These are phyloP conservation scores for Oxyura jamaicensis DNA, from an alignment of 2,113 vertebrate genomes.

Conservation along the genomic window DNA sequence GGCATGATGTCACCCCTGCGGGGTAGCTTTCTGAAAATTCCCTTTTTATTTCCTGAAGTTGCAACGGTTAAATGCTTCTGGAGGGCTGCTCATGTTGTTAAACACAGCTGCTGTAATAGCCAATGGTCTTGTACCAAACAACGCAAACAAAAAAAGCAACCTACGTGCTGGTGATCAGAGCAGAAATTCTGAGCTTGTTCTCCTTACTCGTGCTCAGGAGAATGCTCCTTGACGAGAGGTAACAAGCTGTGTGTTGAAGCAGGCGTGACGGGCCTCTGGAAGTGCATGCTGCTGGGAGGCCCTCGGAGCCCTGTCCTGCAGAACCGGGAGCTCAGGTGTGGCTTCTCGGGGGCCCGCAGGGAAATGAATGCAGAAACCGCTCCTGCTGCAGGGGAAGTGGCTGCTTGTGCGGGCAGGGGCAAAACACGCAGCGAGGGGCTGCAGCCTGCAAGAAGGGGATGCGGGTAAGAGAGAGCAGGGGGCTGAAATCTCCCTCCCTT, in stretches of 20 bases:
- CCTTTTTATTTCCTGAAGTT: background rate
- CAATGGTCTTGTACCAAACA: background rate
- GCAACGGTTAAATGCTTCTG: accelerated
- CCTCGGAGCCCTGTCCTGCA: accelerated
- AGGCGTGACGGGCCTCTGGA: background rate
- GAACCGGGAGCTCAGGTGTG: too few species aligned
- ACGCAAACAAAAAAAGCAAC: background rate
- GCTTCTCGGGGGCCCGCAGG: background rate
- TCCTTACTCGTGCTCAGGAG: background rate
- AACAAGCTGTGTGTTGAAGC: accelerated
- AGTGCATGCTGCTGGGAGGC: background rate
- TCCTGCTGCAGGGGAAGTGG: accelerated
- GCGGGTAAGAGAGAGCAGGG: accelerated
- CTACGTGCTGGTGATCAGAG: too few species aligned
- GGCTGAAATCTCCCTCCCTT: background rate
- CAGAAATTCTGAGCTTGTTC: background rate
- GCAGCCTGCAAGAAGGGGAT: too few species aligned
- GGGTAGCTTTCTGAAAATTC: background rate
- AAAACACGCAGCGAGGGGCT: accelerated
- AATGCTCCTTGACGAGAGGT: background rate
- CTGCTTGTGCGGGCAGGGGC: background rate
- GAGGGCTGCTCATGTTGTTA: background rate
- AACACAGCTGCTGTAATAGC: accelerated
- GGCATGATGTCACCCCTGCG: background rate
- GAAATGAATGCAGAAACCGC: background rate